A percentile compares a stretch with the other conserved stretches of the same genome.
These are phyloP conservation scores for Arrhopalites spinosus DNA, from an alignment of 2,888 invertebrate genomes.

Conservation along the genomic window DNA sequence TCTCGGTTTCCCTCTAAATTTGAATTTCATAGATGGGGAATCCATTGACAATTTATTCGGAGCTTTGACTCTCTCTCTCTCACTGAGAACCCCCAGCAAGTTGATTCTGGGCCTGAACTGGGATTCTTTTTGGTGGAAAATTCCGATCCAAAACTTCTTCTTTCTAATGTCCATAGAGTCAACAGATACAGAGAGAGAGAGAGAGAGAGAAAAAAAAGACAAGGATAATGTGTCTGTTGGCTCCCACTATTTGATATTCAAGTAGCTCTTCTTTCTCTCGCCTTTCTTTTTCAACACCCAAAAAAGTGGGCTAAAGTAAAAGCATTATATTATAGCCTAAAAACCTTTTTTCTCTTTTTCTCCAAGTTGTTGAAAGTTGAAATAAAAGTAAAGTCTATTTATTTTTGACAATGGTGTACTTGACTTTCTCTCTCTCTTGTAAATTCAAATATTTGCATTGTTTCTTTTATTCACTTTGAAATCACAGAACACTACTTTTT, in stretches of 20 bases:
- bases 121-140: neutral
- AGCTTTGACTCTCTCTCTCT: neutral
- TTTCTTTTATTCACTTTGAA: too few relatives aligned
- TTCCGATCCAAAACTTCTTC: too few relatives aligned
- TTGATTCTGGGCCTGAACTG: neutral
- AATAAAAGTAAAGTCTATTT: too few relatives aligned
- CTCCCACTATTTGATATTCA: constrained; percentile 9
- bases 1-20: neutral
- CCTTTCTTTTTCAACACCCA: neutral
- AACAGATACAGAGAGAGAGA: neutral
- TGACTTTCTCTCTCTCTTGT: too few relatives aligned
- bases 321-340: neutral
- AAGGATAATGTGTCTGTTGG: constrained; percentile 3
- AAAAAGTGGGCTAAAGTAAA: neutral
- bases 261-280: neutral
- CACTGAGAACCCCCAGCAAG: neutral
- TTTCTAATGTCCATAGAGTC: constrained; percentile 12
- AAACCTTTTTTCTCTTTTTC: too few relatives aligned
- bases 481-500: too few relatives aligned
- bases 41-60: neutral
- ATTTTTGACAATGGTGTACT: too few relatives aligned
- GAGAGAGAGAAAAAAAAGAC: neutral
- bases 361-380: too few relatives aligned
- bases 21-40: constrained; percentile 2
- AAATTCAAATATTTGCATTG: too few relatives aligned